A percentile compares a stretch with the other conserved stretches of the same genome.
phyloP scores from a whole-genome alignment of 2,113 vertebrate species.

The Microtus ochrogaster region DNA sequence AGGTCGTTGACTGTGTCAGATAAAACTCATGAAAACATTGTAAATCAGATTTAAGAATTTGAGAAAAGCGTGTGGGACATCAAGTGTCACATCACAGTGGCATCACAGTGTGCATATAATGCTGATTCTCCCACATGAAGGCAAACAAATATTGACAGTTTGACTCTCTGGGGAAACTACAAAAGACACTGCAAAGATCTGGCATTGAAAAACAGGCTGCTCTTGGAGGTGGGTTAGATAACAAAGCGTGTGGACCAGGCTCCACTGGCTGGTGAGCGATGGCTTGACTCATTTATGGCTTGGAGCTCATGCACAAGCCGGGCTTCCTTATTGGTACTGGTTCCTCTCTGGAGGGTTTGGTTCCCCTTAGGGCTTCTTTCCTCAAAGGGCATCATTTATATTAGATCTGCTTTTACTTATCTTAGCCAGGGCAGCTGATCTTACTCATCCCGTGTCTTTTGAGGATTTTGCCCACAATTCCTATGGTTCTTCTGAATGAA shows the following conservation, averaged over 20 bases:
- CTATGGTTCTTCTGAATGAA: neutral
- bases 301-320: neutral
- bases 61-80: neutral
- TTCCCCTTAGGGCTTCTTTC: neutral
- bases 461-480: neutral
- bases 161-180: neutral
- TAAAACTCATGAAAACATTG: neutral
- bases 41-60: neutral
- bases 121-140: neutral
- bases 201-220: neutral
- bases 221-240: neutral
- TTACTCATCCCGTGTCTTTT: neutral
- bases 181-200: neutral
- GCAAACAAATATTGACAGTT: neutral
- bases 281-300: neutral
- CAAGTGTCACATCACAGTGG: neutral
- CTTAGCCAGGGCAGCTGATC: neutral
- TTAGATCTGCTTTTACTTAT: neutral
- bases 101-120: neutral
- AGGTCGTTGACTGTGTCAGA: neutral
- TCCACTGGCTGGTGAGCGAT: neutral
- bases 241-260: neutral
- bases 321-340: neutral
- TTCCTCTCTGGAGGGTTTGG: neutral
- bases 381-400: neutral